Evolutionary conservation across 2,888 invertebrate genomes (phyloP).

Genomic region (Trachelus iudaicus): DNA sequence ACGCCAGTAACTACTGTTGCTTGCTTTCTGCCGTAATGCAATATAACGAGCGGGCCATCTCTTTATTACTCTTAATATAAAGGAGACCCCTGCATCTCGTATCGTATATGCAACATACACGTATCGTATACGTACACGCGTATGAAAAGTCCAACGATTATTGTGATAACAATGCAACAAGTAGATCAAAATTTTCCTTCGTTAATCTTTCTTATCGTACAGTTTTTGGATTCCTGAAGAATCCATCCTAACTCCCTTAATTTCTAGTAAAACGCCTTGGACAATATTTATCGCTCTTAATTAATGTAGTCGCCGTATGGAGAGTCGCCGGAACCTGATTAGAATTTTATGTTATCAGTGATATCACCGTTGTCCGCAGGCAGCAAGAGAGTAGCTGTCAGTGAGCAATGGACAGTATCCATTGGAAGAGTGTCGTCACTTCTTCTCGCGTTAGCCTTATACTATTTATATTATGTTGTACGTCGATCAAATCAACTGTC

Average conservation of each 20-base stretch:
- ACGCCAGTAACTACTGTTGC: background rate
- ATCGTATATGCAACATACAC: background rate
- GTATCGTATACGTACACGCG: background rate
- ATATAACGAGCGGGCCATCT: background rate
- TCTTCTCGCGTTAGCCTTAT: background rate
- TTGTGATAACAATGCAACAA: background rate
- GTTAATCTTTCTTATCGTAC: background rate
- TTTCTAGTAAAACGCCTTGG: background rate
- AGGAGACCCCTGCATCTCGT: background rate
- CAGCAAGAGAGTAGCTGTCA: slow-evolving; percentile 29
- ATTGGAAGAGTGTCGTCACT: background rate
- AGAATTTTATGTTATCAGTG: slow-evolving; percentile 35
- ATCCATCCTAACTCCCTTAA: background rate
- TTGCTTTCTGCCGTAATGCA: background rate
- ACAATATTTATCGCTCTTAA: slow-evolving; percentile 18
- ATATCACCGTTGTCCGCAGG: slow-evolving; percentile 36
- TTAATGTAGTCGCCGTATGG: slow-evolving; percentile 21
- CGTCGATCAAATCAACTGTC: background rate
- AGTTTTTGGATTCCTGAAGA: background rate
- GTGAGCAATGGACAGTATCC: slow-evolving; percentile 10
- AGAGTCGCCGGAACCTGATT: slow-evolving; percentile 10
- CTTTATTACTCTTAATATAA: background rate
- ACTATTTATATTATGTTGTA: background rate
- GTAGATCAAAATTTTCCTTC: background rate
- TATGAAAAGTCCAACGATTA: background rate